Conservation (phyloP, 2,797 vertebrate species). For the Pipistrellus pipistrellus region DNA sequence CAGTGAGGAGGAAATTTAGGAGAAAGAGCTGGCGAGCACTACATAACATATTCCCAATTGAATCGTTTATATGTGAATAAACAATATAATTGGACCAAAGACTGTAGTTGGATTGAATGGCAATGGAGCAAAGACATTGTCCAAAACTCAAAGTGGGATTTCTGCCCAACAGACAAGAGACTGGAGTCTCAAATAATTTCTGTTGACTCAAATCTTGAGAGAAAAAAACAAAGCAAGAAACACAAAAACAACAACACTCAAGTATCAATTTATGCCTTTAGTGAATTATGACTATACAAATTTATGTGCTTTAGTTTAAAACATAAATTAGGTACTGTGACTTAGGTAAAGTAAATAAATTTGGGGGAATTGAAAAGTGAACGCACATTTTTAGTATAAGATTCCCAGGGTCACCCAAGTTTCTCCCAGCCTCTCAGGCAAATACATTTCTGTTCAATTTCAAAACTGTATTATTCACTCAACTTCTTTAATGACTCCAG, state of each 20-base stretch:
- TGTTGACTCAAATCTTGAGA: neutral
- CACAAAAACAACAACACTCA: neutral
- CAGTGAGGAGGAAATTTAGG: conserved; percentile 35
- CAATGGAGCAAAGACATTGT: neutral
- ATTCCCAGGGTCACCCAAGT: neutral
- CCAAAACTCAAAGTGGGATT: conserved; percentile 30
- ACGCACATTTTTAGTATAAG: conserved; percentile 2
- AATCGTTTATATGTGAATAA: conserved; percentile 47
- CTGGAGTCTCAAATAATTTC: neutral
- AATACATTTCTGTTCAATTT: neutral
- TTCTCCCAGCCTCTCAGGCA: neutral
- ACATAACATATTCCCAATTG: neutral
- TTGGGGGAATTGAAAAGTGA: neutral
- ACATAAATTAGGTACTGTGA: neutral
- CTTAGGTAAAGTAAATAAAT: neutral
- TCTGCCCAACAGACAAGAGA: neutral
- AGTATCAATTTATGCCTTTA: neutral
- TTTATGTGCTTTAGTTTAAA: neutral
- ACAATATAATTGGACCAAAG: conserved; percentile 27
- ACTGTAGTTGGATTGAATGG: conserved; percentile 33
- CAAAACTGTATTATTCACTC: neutral
- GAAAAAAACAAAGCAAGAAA: neutral
- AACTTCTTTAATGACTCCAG: neutral
- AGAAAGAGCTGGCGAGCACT: neutral
- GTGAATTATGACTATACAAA: neutral